Evolutionary conservation across 1,140 invertebrate genomes (phyloP).

Genomic region (Platorchestia sp.): DNA sequence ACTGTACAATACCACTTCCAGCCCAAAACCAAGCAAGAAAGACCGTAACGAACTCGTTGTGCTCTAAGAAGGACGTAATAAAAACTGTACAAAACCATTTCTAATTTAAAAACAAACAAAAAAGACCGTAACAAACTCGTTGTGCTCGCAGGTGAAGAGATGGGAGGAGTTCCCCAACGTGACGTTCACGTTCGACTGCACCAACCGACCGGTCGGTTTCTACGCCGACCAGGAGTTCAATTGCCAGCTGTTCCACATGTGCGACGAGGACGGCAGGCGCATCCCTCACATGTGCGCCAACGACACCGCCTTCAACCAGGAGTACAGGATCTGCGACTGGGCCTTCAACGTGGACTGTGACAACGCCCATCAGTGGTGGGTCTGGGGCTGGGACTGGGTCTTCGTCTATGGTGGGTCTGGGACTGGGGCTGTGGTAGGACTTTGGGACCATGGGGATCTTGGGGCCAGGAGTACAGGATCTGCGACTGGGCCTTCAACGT

Average conservation of each 20-base stretch:
- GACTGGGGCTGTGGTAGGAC: background rate
- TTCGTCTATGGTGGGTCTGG: background rate
- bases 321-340: slow-evolving; percentile 78
- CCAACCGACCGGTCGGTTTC: slow-evolving; percentile 75
- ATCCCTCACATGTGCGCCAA: slow-evolving; percentile 78
- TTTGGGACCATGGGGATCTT: slow-evolving; percentile 72
- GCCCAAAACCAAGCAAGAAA: too few species aligned
- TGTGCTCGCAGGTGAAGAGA: slow-evolving; percentile 71
- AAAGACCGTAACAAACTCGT: background rate
- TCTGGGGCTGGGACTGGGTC: background rate
- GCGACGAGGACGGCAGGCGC: slow-evolving; percentile 76
- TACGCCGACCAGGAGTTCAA: slow-evolving; percentile 78
- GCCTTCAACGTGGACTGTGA: slow-evolving; percentile 76
- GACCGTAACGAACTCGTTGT: background rate
- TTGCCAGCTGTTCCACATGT: slow-evolving; percentile 79
- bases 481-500: slow-evolving; percentile 78
- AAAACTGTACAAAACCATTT: too few species aligned
- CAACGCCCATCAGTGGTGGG: slow-evolving; percentile 74
- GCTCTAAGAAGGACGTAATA: too few species aligned
- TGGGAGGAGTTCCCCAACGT: slow-evolving; percentile 78
- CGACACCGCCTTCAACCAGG: slow-evolving; percentile 77
- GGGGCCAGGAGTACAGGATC: slow-evolving; percentile 76
- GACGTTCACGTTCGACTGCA: slow-evolving; percentile 77
- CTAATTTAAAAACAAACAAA: too few species aligned
- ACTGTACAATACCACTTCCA: too few species aligned